These are phyloP conservation scores for Thyatira batis DNA, from an alignment of 2,888 invertebrate genomes.

Conservation along the genomic window DNA sequence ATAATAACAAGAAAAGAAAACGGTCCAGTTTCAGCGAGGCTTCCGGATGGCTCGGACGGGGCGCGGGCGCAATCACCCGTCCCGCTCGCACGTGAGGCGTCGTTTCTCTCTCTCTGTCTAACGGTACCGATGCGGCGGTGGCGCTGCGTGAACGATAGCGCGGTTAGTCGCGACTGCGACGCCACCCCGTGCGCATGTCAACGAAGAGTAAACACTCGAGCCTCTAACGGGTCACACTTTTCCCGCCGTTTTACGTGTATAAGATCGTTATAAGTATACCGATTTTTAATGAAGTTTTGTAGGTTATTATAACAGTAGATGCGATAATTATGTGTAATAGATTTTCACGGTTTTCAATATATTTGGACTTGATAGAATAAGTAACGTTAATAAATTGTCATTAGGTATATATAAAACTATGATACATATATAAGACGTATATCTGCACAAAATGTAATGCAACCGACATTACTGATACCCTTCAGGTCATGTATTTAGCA, in stretches of 20 bases:
- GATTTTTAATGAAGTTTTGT: background rate
- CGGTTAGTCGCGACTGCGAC: slow-evolving; percentile 73
- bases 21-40: slow-evolving; percentile 82
- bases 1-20: slow-evolving; percentile 83
- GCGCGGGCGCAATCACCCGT: slow-evolving; percentile 56
- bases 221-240: slow-evolving; percentile 21
- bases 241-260: slow-evolving; percentile 57
- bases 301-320: background rate
- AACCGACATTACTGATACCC: too few species aligned
- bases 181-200: slow-evolving; percentile 53
- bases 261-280: slow-evolving; percentile 35
- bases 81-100: slow-evolving; percentile 58
- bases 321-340: background rate
- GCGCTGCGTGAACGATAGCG: slow-evolving; percentile 70
- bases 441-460: too few species aligned
- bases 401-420: too few species aligned
- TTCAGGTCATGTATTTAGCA: too few species aligned
- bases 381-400: background rate
- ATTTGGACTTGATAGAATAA: background rate
- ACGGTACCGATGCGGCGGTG: slow-evolving; percentile 68
- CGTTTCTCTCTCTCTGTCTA: slow-evolving; percentile 71
- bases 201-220: background rate
- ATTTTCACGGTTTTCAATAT: background rate
- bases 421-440: too few species aligned
- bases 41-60: slow-evolving; percentile 80